Evolutionary conservation across 2,797 vertebrate species (phyloP).

Genomic region (Neomorphus geoffroyi): DNA sequence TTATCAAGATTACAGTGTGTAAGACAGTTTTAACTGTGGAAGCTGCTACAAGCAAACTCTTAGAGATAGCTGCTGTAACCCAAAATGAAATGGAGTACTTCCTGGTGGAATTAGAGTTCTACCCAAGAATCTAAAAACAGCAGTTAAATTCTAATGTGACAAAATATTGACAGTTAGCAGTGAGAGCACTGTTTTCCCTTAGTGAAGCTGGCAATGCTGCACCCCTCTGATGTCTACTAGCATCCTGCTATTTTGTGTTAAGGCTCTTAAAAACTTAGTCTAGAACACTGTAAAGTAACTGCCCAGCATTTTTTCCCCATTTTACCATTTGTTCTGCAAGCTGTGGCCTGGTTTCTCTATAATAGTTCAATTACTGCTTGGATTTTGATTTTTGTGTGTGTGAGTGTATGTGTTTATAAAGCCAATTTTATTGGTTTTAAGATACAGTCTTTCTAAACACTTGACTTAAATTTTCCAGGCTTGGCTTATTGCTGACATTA

Average conservation of each 20-base stretch:
- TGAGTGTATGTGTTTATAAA: background rate
- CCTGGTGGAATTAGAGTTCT: background rate
- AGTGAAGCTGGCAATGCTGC: background rate
- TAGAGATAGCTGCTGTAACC: background rate
- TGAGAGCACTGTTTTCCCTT: background rate
- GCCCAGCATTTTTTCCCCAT: background rate
- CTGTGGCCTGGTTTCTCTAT: background rate
- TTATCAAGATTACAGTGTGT: background rate
- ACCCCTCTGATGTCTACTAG: background rate
- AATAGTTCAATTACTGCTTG: background rate
- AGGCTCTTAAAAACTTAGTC: background rate
- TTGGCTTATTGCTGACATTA: background rate
- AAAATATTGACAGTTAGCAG: background rate
- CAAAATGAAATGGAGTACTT: background rate
- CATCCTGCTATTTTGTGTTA: background rate
- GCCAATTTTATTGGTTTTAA: background rate
- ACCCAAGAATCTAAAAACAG: background rate
- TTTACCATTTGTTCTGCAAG: background rate
- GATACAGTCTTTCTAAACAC: background rate
- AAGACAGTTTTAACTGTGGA: constrained; percentile 1
- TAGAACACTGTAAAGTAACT: background rate
- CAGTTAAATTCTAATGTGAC: background rate
- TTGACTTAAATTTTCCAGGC: background rate
- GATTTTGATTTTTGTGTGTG: background rate
- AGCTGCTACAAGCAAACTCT: constrained; percentile 4